Conservation (phyloP, 2,888 invertebrate species). For the Tachina lurida region DNA sequence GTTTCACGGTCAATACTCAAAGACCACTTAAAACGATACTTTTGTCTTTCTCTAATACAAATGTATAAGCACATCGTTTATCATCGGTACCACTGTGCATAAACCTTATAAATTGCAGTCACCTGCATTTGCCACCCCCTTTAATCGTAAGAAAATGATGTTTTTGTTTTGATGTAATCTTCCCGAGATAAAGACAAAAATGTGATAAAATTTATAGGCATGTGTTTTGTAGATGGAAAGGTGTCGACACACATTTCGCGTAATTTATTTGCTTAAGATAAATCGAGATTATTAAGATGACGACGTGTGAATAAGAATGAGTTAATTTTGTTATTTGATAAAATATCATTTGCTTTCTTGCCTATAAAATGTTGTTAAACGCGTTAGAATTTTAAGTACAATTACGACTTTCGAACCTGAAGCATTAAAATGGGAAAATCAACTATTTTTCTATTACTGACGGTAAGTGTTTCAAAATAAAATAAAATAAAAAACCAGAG, state of each 20-base stretch:
- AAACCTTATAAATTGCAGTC: not conserved
- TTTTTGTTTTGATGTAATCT: conserved; percentile 28
- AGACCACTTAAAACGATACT: too few species aligned
- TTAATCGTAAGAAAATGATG: not conserved
- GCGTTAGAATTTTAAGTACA: conserved; percentile 33
- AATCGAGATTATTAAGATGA: conserved; percentile 52
- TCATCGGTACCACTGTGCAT: conserved; percentile 19
- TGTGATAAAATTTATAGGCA: conserved; percentile 30
- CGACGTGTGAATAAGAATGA: conserved; percentile 31
- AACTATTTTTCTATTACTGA: conserved; percentile 28
- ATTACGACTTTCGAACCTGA: conserved; percentile 39
- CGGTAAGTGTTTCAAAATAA: conserved; percentile 36
- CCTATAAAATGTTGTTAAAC: conserved; percentile 51
- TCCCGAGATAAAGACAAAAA: conserved; percentile 20
- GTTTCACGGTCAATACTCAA: too few species aligned
- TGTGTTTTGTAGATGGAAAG: conserved; percentile 36
- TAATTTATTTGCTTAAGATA: conserved; percentile 62
- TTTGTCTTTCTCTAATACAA: too few species aligned
- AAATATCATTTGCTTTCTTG: conserved; percentile 11
- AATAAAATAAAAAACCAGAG: not conserved
- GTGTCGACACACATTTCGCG: conserved; percentile 55
- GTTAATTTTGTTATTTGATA: conserved; percentile 19
- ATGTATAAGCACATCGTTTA: not conserved
- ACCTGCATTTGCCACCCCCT: not conserved
- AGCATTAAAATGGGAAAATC: conserved; percentile 34